Base-by-base conservation (phyloP, 1,140 invertebrate genomes). In the Camponotus vicinus region DNA sequence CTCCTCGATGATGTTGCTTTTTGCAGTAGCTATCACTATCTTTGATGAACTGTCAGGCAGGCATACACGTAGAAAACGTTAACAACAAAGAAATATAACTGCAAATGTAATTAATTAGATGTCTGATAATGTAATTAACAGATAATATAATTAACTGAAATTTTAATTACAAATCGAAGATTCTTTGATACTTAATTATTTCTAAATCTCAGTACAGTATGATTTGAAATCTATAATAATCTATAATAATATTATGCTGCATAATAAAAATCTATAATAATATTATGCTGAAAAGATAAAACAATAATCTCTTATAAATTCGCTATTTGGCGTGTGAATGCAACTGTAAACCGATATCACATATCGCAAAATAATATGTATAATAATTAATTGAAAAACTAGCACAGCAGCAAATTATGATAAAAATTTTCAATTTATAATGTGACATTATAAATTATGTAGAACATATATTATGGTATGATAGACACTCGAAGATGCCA, bases 401-500 rank as follows among this genome's bases (percentile, higher is more conserved):
- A 37, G 32, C 37, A 42, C 37, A 82, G 52, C 7, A 32, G 40
- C 55, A 42, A 27, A 82, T 67, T 61, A 71, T 18, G 32, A 73
- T 63, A 75, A 83, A 42, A 37, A 63, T 49, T 63, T 75, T 37
- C 32, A 61, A 32, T 83, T 83, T 75, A 52, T 52, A 45, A 83
- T 61, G 40, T 6, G n/a, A 61, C 40, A 49, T 61, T n/a, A 11
- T 83, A 73, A 73, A 83, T 75, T 49, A 75, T 37, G 5, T 13
- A 21, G 3, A 45, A 75, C 13, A 45, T 73, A 75, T 83, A 75
- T 83, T 34, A 32, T 55, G 11, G 2, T 37, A 37, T 61, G 71
- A 85, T 85, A 82, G 79, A 63, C 21, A 73, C 11, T n/a, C 67
- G 40, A 45, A 71, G 79, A 73, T 73, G 69, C 55, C 40, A 49